Conservation (phyloP, 2,888 invertebrate species). For the Hyles lineata region DNA sequence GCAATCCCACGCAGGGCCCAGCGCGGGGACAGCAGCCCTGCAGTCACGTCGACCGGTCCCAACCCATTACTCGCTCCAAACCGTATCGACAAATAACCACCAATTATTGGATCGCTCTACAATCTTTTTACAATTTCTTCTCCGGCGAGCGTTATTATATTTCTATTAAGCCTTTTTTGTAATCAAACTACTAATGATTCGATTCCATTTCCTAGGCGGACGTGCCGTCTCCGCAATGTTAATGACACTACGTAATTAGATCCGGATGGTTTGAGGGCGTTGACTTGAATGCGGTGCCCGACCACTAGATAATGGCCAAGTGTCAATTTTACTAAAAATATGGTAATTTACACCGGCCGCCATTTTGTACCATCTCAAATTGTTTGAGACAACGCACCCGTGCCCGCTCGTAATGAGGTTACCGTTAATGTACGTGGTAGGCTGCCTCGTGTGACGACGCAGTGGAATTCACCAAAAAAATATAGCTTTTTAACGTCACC, state of each 20-base stretch:
- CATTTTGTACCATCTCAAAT: constrained; percentile 60
- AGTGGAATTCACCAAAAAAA: constrained; percentile 1
- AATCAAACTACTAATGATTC: constrained; percentile 85
- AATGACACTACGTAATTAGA: constrained; percentile 84
- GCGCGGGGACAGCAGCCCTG: constrained; percentile 51
- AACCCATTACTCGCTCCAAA: constrained; percentile 82
- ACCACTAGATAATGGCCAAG: constrained; percentile 75
- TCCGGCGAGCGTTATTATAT: constrained; percentile 82
- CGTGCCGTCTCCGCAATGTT: constrained; percentile 82
- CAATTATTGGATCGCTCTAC: constrained; percentile 85
- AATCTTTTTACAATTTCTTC: constrained; percentile 86
- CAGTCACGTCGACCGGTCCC: constrained; percentile 80
- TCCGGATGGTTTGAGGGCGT: constrained; percentile 83
- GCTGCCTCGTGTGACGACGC: constrained; percentile 10
- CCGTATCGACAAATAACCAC: constrained; percentile 85
- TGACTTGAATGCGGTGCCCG: constrained; percentile 76
- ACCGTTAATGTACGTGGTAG: constrained; percentile 41
- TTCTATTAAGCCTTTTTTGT: constrained; percentile 86
- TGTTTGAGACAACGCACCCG: constrained; percentile 48
- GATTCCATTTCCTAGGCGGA: constrained; percentile 85
- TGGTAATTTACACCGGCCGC: constrained; percentile 72
- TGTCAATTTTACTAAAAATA: constrained; percentile 82
- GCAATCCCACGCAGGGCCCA: constrained; percentile 53
- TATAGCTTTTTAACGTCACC: not conserved
- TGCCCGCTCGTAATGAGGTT: constrained; percentile 43